Conservation (phyloP, 2,113 vertebrate genomes). For the Lampris megalopsis region DNA sequence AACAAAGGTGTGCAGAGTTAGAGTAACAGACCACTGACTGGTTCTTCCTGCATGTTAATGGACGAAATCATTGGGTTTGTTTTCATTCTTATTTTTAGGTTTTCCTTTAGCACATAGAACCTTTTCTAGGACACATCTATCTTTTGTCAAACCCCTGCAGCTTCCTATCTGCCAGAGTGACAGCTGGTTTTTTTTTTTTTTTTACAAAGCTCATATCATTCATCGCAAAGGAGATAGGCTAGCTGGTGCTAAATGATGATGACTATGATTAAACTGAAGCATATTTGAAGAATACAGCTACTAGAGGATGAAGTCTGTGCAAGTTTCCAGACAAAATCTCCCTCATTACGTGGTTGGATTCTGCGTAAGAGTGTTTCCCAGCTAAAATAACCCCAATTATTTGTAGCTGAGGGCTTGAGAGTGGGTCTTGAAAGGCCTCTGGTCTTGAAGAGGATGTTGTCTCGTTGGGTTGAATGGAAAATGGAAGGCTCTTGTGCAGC, state of each 20-base stretch:
- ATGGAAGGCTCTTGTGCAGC: conserved; percentile 37
- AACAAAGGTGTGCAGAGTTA: too few species aligned
- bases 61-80: conserved; percentile 14
- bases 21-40: too few species aligned
- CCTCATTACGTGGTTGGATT: conserved; percentile 51
- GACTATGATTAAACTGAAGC: conserved; percentile 35
- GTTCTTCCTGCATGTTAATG: neutral
- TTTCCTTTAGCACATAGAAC: conserved; percentile 27
- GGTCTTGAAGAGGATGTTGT: conserved; percentile 60
- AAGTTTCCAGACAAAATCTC: conserved; percentile 40
- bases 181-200: too few species aligned
- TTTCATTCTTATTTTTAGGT: neutral
- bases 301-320: conserved; percentile 43
- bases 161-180: neutral
- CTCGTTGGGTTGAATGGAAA: conserved; percentile 37
- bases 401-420: conserved; percentile 38
- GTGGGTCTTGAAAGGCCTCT: conserved; percentile 33
- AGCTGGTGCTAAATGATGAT: conserved; percentile 5
- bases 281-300: conserved; percentile 22
- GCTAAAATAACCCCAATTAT: conserved; percentile 48
- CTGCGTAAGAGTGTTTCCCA: conserved; percentile 46
- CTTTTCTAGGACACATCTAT: too few species aligned
- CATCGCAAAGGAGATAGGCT: neutral
- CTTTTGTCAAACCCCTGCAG: too few species aligned
- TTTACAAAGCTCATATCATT: too few species aligned